These are phyloP conservation scores for Drosophila kanekoi DNA, from an alignment of 2,888 invertebrate genomes.

Conservation along the genomic window DNA sequence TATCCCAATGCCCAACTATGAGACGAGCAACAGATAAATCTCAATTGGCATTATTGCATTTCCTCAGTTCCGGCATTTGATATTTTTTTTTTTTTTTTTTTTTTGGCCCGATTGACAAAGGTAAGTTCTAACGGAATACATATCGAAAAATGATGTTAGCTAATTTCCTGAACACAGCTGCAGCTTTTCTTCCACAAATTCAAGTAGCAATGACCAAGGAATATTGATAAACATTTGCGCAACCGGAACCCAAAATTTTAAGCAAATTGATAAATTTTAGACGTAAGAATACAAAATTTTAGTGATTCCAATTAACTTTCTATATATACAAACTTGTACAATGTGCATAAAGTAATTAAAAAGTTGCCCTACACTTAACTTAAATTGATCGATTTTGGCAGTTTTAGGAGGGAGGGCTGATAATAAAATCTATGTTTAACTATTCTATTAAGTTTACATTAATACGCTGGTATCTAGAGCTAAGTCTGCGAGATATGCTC, in stretches of 20 bases:
- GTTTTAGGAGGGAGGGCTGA: too few relatives aligned
- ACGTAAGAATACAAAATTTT: not conserved
- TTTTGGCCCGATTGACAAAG: not conserved
- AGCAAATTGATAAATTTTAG: not conserved
- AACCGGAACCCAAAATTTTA: too few relatives aligned
- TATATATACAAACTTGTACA: not conserved
- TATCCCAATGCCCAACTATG: slow-evolving; percentile 3
- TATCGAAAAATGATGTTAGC: not conserved
- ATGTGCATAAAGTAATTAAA: too few relatives aligned
- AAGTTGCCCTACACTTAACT: too few relatives aligned
- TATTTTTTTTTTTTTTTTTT: not conserved
- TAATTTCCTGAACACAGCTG: not conserved
- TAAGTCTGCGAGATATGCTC: too few relatives aligned
- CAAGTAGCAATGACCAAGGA: not conserved
- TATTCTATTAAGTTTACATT: too few relatives aligned
- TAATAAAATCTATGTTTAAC: too few relatives aligned
- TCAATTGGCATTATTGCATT: slow-evolving; percentile 20
- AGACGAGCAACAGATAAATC: slow-evolving; percentile 18
- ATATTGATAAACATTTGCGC: too few relatives aligned
- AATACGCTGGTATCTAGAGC: too few relatives aligned
- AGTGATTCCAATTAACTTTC: not conserved
- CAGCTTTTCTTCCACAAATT: not conserved
- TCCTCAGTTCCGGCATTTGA: not conserved
- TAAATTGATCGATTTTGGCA: too few relatives aligned
- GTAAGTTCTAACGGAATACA: not conserved